Evolutionary conservation across 2,888 invertebrate genomes (phyloP).

Genomic region (Dione juno): DNA sequence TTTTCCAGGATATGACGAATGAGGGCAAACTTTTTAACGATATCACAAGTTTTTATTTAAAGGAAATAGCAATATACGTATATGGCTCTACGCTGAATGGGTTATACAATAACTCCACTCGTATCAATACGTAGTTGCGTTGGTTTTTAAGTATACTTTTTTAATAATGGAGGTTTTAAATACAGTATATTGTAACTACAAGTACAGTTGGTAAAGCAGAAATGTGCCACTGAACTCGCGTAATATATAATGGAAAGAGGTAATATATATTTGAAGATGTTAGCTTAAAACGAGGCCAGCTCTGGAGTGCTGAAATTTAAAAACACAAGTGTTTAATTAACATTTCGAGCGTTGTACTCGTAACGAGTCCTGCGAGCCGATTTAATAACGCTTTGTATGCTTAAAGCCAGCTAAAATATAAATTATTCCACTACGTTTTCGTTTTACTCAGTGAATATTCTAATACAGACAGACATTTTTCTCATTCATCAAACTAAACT

Average conservation of each 20-base stretch:
- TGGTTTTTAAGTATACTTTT: not conserved
- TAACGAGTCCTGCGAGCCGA: conserved; percentile 23
- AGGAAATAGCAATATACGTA: not conserved
- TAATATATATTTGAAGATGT: conserved; percentile 9
- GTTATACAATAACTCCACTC: not conserved
- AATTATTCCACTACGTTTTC: conserved; percentile 4
- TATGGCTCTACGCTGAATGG: conserved; percentile 8
- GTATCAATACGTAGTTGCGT: not conserved
- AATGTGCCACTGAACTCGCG: not conserved
- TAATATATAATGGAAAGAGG: conserved; percentile 14
- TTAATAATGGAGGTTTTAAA: not conserved
- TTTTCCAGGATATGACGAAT: conserved; percentile 32
- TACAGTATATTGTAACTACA: not conserved
- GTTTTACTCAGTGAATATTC: conserved; percentile 11
- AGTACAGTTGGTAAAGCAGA: not conserved
- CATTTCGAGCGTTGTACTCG: conserved; percentile 36
- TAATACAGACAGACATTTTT: conserved; percentile 18
- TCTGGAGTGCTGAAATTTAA: conserved; percentile 19
- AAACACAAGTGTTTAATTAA: conserved; percentile 41
- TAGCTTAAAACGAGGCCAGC: conserved; percentile 32
- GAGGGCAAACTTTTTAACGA: conserved; percentile 38
- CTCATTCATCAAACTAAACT: conserved; percentile 18
- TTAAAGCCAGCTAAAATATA: not conserved
- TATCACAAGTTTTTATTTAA: conserved; percentile 25
- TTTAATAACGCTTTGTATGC: conserved; percentile 32